These are phyloP conservation scores for Telmatochromis sp. DNA, from an alignment of 2,113 vertebrate genomes.

Conservation along the genomic window DNA sequence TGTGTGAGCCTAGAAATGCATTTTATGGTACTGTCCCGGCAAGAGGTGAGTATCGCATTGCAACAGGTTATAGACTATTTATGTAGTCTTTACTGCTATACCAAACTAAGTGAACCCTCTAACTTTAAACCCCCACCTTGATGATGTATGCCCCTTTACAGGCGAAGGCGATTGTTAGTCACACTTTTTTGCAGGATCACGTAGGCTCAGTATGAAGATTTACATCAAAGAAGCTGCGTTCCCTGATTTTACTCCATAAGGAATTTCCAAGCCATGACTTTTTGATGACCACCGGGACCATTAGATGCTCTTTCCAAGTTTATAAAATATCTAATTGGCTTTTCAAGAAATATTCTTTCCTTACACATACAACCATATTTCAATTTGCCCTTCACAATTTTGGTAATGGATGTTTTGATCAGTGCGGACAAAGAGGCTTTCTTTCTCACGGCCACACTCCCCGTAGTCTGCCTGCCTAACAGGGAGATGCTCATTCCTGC, in stretches of 20 bases:
- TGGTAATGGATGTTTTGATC: slow-evolving; percentile 25
- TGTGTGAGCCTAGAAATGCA: slow-evolving; percentile 34
- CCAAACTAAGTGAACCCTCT: slow-evolving; percentile 13
- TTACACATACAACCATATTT: slow-evolving; percentile 44
- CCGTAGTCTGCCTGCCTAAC: slow-evolving; percentile 4
- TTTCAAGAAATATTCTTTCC: neutral
- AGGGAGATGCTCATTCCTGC: neutral
- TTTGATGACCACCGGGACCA: neutral
- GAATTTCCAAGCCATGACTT: neutral
- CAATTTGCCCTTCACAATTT: slow-evolving; percentile 1
- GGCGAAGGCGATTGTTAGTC: neutral
- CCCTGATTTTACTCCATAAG: neutral
- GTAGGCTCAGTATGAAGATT: neutral
- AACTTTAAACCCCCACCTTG: slow-evolving; percentile 15
- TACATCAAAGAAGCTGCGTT: neutral
- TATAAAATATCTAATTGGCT: slow-evolving; percentile 33
- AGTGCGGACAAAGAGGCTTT: slow-evolving; percentile 20
- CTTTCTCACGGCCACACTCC: neutral
- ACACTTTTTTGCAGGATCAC: neutral
- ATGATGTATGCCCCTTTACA: slow-evolving; percentile 7
- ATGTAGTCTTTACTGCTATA: slow-evolving; percentile 25
- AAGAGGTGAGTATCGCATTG: slow-evolving; percentile 36
- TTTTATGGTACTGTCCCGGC: slow-evolving; percentile 39
- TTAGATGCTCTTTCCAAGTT: neutral
- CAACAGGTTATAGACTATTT: slow-evolving; percentile 47